Conservation (phyloP, 2,797 vertebrate species). For the Siniperca undulata region DNA sequence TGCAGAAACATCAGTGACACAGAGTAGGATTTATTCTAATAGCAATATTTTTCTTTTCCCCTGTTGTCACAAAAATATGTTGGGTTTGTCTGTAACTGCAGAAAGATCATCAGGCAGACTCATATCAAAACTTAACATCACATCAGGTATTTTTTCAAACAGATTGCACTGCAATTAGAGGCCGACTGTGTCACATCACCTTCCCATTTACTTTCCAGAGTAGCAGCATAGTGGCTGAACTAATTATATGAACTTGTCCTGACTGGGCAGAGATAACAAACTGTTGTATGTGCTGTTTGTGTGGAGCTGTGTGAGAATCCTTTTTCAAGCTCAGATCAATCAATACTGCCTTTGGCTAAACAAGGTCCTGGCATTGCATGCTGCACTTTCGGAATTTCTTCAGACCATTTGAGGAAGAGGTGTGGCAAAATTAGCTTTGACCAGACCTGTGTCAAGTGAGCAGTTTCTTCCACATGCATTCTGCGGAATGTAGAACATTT, state of each 20-base stretch:
- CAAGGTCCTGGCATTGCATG: constrained; percentile 14
- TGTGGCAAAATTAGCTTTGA: constrained; percentile 40
- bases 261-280: constrained; percentile 43
- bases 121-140: not conserved
- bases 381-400: constrained; percentile 39
- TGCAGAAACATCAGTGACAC: not conserved
- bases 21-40: not conserved
- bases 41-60: not conserved
- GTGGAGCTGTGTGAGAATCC: constrained; percentile 25
- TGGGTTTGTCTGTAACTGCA: not conserved
- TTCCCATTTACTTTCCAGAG: constrained; percentile 33
- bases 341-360: constrained; percentile 43
- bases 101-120: not conserved
- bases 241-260: constrained; percentile 41
- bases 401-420: constrained; percentile 14
- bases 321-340: constrained; percentile 61
- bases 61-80: not conserved
- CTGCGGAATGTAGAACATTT: constrained; percentile 96
- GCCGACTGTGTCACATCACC: constrained; percentile 10
- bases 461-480: constrained; percentile 95
- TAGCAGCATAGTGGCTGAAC: constrained; percentile 46
- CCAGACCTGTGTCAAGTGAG: constrained; percentile 86
- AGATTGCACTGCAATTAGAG: not conserved
- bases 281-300: constrained; percentile 30
- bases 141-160: not conserved